A percentile compares a stretch with the other conserved stretches of the same genome.
Conservation (phyloP, 2,797 vertebrate genomes). For the Spizella passerina region DNA sequence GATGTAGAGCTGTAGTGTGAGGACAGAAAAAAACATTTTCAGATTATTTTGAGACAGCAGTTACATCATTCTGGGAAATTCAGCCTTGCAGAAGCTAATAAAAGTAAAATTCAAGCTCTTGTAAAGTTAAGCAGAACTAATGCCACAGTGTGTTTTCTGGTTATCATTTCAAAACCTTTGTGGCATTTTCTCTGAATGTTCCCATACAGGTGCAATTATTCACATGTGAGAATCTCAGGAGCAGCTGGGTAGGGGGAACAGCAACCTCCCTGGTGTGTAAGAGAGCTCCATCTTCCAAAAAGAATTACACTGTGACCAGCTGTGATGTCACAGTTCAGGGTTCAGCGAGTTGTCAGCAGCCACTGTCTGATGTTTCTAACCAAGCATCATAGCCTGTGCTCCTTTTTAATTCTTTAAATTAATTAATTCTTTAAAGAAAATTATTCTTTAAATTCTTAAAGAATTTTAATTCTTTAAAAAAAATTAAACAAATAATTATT, state of each 20-base stretch:
- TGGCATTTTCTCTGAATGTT: neutral
- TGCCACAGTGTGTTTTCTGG: neutral
- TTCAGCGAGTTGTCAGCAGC: neutral
- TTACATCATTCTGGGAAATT: constrained; percentile 39
- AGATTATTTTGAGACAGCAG: neutral
- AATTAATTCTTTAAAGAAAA: too few relatives aligned
- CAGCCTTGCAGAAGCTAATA: neutral
- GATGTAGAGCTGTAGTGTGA: neutral
- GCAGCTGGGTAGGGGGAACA: neutral
- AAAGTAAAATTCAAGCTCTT: constrained; percentile 3
- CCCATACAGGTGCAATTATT: neutral
- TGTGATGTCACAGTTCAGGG: neutral
- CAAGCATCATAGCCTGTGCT: neutral
- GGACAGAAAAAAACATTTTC: neutral
- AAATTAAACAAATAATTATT: neutral
- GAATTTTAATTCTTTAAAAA: neutral
- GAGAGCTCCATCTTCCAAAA: neutral
- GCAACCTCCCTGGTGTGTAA: neutral
- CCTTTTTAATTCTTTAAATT: neutral
- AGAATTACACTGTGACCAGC: neutral
- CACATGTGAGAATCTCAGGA: neutral
- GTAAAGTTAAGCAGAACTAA: neutral
- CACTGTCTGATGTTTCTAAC: neutral
- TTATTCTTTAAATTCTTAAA: too few relatives aligned
- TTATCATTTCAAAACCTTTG: constrained; percentile 25